Percentiles rank a stretch among this genome's conserved stretches.
These are phyloP conservation scores for Diachasmimorpha longicaudata DNA, from an alignment of 1,140 invertebrate genomes.

Conservation along the genomic window DNA sequence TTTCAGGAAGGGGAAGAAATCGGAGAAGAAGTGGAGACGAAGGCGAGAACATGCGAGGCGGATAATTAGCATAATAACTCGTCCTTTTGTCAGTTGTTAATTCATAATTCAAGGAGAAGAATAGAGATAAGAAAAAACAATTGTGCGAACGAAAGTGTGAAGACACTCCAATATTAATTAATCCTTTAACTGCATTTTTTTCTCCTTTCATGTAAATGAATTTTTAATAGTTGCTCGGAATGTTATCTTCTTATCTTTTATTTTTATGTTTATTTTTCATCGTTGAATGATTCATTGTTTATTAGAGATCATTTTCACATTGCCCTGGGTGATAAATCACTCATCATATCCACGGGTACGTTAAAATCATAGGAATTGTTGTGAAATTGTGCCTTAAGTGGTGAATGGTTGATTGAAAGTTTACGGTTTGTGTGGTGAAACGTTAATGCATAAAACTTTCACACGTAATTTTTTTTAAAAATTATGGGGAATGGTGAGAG, in stretches of 20 bases:
- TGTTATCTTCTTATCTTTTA: background rate
- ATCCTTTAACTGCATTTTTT: background rate
- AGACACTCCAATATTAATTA: background rate
- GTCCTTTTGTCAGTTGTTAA: background rate
- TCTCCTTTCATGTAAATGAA: background rate
- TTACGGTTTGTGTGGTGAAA: background rate
- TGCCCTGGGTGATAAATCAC: background rate
- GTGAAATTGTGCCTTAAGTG: background rate
- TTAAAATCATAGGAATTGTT: background rate
- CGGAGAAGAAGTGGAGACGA: constrained; percentile 48
- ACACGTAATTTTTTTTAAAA: no score
- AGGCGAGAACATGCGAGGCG: constrained; percentile 42
- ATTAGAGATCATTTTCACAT: background rate
- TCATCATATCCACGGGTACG: background rate
- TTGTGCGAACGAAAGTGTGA: background rate
- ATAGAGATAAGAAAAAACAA: background rate
- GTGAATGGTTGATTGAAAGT: background rate
- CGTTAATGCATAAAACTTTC: background rate
- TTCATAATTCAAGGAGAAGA: background rate
- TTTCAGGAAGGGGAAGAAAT: constrained; percentile 51
- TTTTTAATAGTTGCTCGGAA: background rate
- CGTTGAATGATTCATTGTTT: background rate
- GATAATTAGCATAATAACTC: constrained; percentile 28
- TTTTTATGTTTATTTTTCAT: background rate
- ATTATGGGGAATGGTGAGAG: background rate